Base-by-base conservation (phyloP, 2,113 vertebrate species). In the Ageneiosus marmoratus region DNA sequence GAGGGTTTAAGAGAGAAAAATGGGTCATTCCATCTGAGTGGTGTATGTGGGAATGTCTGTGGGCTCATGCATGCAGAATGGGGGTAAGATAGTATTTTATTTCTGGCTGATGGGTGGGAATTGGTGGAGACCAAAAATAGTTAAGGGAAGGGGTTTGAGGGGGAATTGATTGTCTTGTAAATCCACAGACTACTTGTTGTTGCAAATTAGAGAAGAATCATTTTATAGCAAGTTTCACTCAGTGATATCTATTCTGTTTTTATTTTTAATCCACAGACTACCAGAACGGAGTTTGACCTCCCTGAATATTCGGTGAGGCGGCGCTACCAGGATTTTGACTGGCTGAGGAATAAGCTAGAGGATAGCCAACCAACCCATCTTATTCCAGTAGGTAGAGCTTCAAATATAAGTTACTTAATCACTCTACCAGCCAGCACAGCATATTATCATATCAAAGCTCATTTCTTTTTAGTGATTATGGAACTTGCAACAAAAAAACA, bases 281-380 rank as follows among this genome's bases (percentile, higher is more conserved):
- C 96, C 0, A 92, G 98, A 87, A 94, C 95, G 48, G 98, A 99
- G 87, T 99, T 99, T 86, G 96, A 98, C 92, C 93, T 99, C 76
- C 97, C 98, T 0, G 98, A 99, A 77, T 99, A 99, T 92, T 95
- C 94, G 0, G 92, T 99, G 53, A 94, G 97, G 6, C 95, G 98
- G 74, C 95, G 98, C 53, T 99, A 99, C 91, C 98, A 99, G 89
- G 98, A 99, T 90, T 99, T 99, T 1, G 97, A 99, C 89, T 99
- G 98, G 98, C 88, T 99, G 89, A 95, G 96, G 88, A 96, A 88
- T 87, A 99, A 98, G 87, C 90, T 99, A 88, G 98, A 99, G 86
- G 98, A 99, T 80, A 97, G 96, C 12, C 98, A 99, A 88, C 97
- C 98, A 3, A 99, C 98, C 0, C 97, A 99, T 93, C 96, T 99